Conservation (phyloP, 2,113 vertebrate species). For the Tetrax tetrax region DNA sequence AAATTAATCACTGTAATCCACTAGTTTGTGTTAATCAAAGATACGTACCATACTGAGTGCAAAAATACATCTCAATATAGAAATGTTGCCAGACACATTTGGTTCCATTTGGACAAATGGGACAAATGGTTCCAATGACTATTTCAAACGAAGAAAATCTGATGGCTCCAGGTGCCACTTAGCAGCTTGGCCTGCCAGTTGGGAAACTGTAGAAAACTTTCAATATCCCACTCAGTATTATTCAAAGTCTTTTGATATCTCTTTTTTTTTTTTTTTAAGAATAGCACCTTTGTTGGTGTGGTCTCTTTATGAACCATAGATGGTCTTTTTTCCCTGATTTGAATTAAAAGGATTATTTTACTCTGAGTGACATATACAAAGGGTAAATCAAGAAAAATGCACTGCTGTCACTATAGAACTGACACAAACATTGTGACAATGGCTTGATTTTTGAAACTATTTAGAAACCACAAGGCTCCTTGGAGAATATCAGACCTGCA, state of each 20-base stretch:
- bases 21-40: not conserved
- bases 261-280: not conserved
- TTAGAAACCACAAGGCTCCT: not conserved
- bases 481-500: not conserved
- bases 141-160: not conserved
- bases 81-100: not conserved
- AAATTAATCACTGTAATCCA: not conserved
- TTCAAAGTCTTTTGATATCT: not conserved
- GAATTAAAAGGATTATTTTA: not conserved
- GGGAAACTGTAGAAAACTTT: not conserved
- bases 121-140: not conserved
- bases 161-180: not conserved
- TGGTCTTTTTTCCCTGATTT: not conserved
- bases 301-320: not conserved
- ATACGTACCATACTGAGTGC: accelerated
- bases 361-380: not conserved
- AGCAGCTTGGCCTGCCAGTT: not conserved
- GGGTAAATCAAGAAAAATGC: not conserved
- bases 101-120: not conserved
- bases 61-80: not conserved
- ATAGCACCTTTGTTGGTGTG: not conserved
- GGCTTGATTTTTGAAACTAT: not conserved
- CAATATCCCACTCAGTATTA: not conserved
- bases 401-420: not conserved
- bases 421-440: not conserved